Conservation (phyloP, 2,113 vertebrate species). For the Marmota monax region DNA sequence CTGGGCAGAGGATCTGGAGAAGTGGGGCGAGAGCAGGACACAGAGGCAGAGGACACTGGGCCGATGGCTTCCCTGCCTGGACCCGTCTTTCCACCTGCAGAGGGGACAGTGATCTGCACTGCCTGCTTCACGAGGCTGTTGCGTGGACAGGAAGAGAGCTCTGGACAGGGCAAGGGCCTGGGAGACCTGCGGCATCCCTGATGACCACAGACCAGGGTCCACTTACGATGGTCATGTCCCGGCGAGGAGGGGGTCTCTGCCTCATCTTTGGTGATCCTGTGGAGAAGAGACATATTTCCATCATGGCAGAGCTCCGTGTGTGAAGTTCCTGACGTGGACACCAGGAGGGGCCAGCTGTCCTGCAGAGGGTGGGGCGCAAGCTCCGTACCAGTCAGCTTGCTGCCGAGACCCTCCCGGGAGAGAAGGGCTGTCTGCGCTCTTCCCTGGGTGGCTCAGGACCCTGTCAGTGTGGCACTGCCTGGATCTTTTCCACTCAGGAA, state of each 20-base stretch:
- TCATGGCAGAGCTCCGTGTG: background rate
- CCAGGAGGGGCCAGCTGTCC: background rate
- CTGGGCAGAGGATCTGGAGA: background rate
- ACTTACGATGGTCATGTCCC: constrained; percentile 98
- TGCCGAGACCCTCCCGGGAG: fast-evolving
- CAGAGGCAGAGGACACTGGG: background rate
- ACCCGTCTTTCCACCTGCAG: background rate
- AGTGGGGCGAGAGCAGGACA: background rate
- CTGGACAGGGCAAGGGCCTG: background rate
- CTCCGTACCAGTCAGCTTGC: fast-evolving
- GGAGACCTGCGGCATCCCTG: background rate
- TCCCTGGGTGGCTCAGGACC: background rate
- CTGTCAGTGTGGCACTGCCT: background rate
- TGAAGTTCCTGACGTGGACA: background rate
- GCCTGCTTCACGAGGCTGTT: background rate
- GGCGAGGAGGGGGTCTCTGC: constrained; percentile 97
- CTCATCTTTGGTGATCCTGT: constrained; percentile 93
- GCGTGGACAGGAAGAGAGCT: background rate
- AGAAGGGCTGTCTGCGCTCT: background rate
- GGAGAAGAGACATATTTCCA: constrained; percentile 62
- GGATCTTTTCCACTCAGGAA: background rate
- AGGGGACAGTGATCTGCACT: background rate
- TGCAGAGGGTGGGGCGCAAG: fast-evolving
- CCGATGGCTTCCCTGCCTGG: too few relatives aligned
- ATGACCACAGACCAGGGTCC: background rate